Base-by-base conservation (phyloP, 2,113 vertebrate species). In the Notarius lentiginosus region DNA sequence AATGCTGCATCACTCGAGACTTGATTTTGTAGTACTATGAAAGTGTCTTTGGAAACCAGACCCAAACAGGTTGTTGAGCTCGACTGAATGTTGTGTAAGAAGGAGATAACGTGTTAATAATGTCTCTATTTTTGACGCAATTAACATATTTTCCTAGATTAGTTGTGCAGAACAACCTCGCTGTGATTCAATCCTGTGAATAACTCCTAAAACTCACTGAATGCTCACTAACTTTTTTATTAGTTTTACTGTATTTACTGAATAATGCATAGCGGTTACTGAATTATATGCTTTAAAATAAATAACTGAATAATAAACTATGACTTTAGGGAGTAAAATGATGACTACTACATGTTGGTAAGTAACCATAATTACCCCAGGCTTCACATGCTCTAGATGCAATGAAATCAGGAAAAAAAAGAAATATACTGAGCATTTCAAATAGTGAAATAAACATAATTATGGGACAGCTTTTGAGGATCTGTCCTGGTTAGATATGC, bases 191-290 rank as follows among this genome's bases (percentile, higher is more conserved):
- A 53, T 77, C 27, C 27, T 55, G 15, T 55, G 15, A 27, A 55
- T 53, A 76, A 76, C 12, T 51, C 49, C 77, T 34, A 81, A 41
- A 61, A 81, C 34, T 81, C 56, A 20, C 77, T 61, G 30, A 24
- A 81, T 61, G 79, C 10, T 10, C 7, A 80, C 56, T 60, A 80
- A 60, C 79, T 41, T 81, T 81, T 81, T 81, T 81, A 81, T 81
- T 47, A 81, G 56, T 81, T 81, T 60, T 7, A 81, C n/a, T 17
- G 51, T 55, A 79, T 56, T 56, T 77, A 77, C 56, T 20, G 18
- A 61, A 61, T 22, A 41, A 60, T 41, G 56, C 15, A 20, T 41
- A 47, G 56, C 18, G 24, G 34, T 58, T 41, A 34, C 20, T 61
- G 30, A 61, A 47, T 81, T 61, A 41, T 61, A 47, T 81, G 15